These are phyloP conservation scores for Urosaurus nigricauda DNA, from an alignment of 2,797 vertebrate species.

Conservation along the genomic window DNA sequence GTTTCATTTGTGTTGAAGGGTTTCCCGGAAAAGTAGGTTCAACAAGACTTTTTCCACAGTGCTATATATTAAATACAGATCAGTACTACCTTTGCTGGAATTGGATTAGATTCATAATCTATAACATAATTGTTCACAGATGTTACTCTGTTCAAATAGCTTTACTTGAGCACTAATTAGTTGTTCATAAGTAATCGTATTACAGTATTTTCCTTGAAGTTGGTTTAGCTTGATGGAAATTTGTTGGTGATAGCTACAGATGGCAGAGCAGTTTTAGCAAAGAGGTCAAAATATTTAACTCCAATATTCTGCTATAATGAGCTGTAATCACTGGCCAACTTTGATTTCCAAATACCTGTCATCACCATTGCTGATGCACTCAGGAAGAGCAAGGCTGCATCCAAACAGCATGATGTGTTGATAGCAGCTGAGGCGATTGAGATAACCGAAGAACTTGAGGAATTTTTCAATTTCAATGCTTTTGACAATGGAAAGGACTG, in stretches of 20 bases:
- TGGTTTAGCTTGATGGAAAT: constrained; percentile 33
- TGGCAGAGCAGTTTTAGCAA: constrained; percentile 34
- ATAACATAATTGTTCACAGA: background rate
- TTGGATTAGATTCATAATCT: background rate
- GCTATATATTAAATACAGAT: background rate
- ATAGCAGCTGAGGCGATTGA: constrained; percentile 91
- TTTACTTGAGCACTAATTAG: background rate
- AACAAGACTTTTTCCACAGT: background rate
- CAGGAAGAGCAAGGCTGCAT: constrained; percentile 91
- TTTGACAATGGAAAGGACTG: constrained; percentile 83
- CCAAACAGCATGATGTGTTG: constrained; percentile 95
- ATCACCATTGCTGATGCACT: constrained; percentile 82
- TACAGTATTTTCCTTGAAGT: background rate
- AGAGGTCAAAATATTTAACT: constrained; percentile 40
- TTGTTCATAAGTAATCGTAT: constrained; percentile 29
- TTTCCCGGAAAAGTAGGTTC: background rate
- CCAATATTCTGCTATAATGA: constrained; percentile 53
- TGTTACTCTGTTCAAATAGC: background rate
- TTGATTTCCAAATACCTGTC: constrained; percentile 83
- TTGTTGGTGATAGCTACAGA: constrained; percentile 26
- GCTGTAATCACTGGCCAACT: constrained; percentile 56
- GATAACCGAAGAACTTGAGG: constrained; percentile 91
- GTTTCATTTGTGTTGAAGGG: background rate
- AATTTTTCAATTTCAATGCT: constrained; percentile 90
- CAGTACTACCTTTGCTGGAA: background rate